Conservation (phyloP, 2,797 vertebrate species). For the Clarias fuscus region DNA sequence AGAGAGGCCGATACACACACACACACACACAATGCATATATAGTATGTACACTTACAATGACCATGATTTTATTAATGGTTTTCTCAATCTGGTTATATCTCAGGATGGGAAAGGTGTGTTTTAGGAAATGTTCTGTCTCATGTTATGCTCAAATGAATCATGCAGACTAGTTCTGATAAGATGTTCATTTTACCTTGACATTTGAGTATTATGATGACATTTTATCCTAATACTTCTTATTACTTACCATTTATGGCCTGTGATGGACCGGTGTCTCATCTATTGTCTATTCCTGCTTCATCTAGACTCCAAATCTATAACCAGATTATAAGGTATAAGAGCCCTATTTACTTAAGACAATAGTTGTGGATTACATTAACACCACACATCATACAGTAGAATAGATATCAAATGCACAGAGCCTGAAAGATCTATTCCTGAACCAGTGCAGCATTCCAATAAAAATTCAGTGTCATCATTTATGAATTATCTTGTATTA, state of each 20-base stretch:
- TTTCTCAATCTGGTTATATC: neutral
- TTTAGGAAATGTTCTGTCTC: neutral
- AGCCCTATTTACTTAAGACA: neutral
- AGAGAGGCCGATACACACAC: neutral
- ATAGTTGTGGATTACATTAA: neutral
- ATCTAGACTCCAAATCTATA: neutral
- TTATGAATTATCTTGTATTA: slow-evolving; percentile 10
- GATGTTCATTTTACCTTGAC: neutral
- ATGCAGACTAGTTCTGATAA: neutral
- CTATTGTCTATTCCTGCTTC: neutral
- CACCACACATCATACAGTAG: neutral
- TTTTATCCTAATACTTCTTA: neutral
- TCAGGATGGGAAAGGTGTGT: neutral
- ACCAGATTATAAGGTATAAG: too few species aligned
- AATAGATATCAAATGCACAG: neutral
- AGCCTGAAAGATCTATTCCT: neutral
- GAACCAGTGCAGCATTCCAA: neutral
- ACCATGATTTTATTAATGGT: neutral
- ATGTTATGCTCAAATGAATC: neutral
- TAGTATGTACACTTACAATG: neutral
- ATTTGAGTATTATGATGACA: neutral
- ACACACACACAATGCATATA: neutral
- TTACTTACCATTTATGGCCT: neutral
- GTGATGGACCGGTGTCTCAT: neutral
- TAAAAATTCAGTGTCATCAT: neutral